phyloP scores from a whole-genome alignment of 1,140 invertebrate genomes.

The Penaeus vannamei region DNA sequence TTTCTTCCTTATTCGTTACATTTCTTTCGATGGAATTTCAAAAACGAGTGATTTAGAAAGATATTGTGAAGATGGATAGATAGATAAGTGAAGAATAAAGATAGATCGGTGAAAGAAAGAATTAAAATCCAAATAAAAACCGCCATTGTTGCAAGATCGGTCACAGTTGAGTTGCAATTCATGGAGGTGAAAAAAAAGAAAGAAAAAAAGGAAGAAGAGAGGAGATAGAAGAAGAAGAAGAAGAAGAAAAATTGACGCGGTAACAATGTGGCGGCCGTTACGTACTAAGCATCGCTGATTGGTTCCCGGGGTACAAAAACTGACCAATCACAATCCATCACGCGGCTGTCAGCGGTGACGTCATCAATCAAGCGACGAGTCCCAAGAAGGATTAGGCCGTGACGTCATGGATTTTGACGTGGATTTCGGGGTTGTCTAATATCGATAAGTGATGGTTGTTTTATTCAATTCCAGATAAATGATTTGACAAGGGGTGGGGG shows the following conservation, averaged over 20 bases:
- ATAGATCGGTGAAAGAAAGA: too few species aligned
- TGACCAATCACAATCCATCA: constrained; percentile 60
- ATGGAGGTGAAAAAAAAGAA: too few species aligned
- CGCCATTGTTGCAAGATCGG: too few species aligned
- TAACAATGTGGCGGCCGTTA: not conserved
- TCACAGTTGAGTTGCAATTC: too few species aligned
- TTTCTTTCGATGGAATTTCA: too few species aligned
- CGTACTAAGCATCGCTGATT: too few species aligned
- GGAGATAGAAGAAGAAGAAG: constrained; percentile 1
- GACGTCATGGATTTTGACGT: constrained; percentile 58
- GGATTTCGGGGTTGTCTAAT: constrained; percentile 61
- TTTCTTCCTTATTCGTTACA: too few species aligned
- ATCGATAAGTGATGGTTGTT: constrained; percentile 55
- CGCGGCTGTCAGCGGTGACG: constrained; percentile 44
- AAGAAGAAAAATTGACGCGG: constrained; percentile 18
- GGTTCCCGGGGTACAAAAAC: constrained; percentile 32
- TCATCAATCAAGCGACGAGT: constrained; percentile 61
- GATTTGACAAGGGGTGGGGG: not conserved
- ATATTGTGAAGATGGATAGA: too few species aligned
- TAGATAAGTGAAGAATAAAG: too few species aligned
- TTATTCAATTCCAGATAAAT: constrained; percentile 54
- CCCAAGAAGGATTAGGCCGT: constrained; percentile 42
- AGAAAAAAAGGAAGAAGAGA: too few species aligned
- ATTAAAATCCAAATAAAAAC: too few species aligned
- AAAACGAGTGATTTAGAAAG: too few species aligned